phyloP scores from a whole-genome alignment of 2,888 invertebrate species.

The Leptinotarsa juncta region DNA sequence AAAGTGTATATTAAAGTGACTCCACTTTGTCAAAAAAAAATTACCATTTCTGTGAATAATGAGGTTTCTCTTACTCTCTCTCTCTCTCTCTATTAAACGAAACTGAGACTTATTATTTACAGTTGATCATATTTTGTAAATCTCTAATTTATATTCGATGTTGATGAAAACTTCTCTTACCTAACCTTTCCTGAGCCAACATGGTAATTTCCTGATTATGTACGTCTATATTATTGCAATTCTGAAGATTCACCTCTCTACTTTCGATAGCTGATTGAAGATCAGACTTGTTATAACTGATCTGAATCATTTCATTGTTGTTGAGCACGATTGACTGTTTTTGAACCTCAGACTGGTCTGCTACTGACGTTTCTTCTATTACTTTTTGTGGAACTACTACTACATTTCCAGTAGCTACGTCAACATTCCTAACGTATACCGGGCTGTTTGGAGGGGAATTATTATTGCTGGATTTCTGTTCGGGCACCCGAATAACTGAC shows the following conservation, averaged over 20 bases:
- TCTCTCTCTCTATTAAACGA: too few species aligned
- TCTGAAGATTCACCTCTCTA: not conserved
- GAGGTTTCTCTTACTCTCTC: too few species aligned
- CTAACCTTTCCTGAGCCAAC: not conserved
- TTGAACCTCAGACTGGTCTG: constrained; percentile 30
- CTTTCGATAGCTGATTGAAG: constrained; percentile 34
- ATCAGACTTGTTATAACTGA: constrained; percentile 40
- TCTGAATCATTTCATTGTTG: constrained; percentile 41
- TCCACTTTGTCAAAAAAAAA: too few species aligned
- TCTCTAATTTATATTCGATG: too few species aligned
- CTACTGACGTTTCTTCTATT: not conserved
- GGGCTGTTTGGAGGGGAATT: constrained; percentile 23
- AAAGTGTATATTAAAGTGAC: too few species aligned
- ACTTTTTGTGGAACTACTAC: constrained; percentile 47
- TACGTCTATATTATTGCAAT: not conserved
- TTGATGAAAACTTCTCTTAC: not conserved
- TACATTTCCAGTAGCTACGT: constrained; percentile 53
- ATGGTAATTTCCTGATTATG: not conserved
- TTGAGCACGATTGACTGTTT: constrained; percentile 39
- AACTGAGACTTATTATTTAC: too few species aligned
- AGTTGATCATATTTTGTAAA: too few species aligned
- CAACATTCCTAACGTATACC: constrained; percentile 53
- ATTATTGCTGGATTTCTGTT: constrained; percentile 29
- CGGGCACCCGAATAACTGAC: constrained; percentile 65
- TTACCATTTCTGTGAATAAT: too few species aligned